phyloP scores from a whole-genome alignment of 1,140 invertebrate genomes.

The Colletes latitarsis region DNA sequence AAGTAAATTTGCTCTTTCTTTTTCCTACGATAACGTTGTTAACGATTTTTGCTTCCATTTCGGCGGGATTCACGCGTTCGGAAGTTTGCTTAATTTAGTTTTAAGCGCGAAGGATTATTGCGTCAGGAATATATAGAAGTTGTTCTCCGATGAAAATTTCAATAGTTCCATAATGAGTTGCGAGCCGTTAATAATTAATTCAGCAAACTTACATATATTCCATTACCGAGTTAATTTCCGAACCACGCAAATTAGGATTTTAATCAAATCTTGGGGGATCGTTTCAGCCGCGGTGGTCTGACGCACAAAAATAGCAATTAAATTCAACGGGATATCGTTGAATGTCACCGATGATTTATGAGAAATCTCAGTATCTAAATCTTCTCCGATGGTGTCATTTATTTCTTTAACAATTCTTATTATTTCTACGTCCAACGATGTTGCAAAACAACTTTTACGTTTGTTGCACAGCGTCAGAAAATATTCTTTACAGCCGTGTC shows the following conservation, averaged over 20 bases:
- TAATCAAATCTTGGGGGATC: slow-evolving; percentile 59
- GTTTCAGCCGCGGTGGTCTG: slow-evolving; percentile 25
- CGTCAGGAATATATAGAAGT: slow-evolving; percentile 53
- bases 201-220: slow-evolving; percentile 59
- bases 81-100: slow-evolving; percentile 43
- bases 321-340: slow-evolving; percentile 35
- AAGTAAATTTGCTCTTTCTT: not conserved
- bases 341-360: slow-evolving; percentile 42
- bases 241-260: slow-evolving; percentile 60
- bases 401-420: too few species aligned
- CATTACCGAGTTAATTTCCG: slow-evolving; percentile 57
- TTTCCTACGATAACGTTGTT: not conserved
- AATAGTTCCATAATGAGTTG: slow-evolving; percentile 61
- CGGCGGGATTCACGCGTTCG: not conserved
- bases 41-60: slow-evolving; percentile 12
- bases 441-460: not conserved
- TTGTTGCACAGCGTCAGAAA: not conserved
- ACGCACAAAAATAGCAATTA: slow-evolving; percentile 54
- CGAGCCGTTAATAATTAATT: slow-evolving; percentile 60
- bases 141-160: slow-evolving; percentile 61
- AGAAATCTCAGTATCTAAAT: too few species aligned
- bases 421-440: too few species aligned
- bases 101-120: slow-evolving; percentile 45
- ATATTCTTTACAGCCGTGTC: not conserved
- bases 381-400: too few species aligned